Evolutionary conservation across 2,797 vertebrate species (phyloP).

Genomic region (Gorsachius magnificus): DNA sequence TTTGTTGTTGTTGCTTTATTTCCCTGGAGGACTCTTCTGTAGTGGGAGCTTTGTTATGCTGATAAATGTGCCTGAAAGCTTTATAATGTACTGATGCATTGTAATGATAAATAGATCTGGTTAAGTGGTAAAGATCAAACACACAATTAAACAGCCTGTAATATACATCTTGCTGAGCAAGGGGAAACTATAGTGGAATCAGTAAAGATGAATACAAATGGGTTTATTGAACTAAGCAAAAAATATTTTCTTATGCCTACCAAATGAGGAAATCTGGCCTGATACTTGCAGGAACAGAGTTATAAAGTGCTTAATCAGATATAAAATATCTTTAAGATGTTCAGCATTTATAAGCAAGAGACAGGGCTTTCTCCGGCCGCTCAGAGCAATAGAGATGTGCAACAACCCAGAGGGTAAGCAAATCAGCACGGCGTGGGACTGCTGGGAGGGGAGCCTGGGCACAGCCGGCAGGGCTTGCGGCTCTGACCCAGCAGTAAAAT

Average conservation of each 20-base stretch:
- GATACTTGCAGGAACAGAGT: not conserved
- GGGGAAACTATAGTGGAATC: slow-evolving; percentile 48
- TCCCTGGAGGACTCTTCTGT: slow-evolving; percentile 57
- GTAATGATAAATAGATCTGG: slow-evolving; percentile 68
- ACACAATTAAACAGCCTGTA: slow-evolving; percentile 67
- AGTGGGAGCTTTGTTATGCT: slow-evolving; percentile 56
- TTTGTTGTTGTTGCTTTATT: slow-evolving; percentile 63
- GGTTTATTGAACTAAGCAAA: slow-evolving; percentile 51
- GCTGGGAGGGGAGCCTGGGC: not conserved
- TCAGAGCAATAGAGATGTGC: not conserved
- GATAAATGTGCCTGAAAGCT: slow-evolving; percentile 64
- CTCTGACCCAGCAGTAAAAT: not conserved
- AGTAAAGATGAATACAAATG: slow-evolving; percentile 52
- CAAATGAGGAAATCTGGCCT: not conserved
- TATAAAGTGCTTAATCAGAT: not conserved
- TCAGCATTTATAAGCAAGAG: not conserved
- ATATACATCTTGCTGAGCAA: slow-evolving; percentile 68
- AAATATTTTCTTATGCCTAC: slow-evolving; percentile 5
- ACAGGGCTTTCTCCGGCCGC: not conserved
- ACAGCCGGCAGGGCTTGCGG: not conserved
- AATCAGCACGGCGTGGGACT: accelerated
- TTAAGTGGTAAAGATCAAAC: slow-evolving; percentile 67
- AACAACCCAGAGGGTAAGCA: not conserved
- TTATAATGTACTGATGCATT: slow-evolving; percentile 67
- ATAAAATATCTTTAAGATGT: not conserved